Evolutionary conservation across 2,888 invertebrate species (phyloP).

Genomic region (Spilosoma lubricipeda): DNA sequence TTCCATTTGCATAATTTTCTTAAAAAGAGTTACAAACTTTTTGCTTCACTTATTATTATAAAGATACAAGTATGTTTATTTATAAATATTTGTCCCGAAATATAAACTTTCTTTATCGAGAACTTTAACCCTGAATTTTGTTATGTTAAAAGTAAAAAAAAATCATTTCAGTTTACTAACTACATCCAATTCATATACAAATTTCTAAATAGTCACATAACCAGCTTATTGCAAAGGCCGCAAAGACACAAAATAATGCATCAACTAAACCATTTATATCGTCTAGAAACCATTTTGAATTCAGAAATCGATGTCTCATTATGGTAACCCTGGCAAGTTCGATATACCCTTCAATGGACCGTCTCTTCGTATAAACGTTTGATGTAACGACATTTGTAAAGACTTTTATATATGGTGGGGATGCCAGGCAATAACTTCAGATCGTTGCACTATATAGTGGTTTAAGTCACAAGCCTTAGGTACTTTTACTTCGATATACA

Average conservation of each 20-base stretch:
- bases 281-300: slow-evolving; percentile 42
- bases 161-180: background rate
- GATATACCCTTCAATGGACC: slow-evolving; percentile 47
- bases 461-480: slow-evolving; percentile 33
- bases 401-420: slow-evolving; percentile 53
- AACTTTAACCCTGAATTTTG: background rate
- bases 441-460: slow-evolving; percentile 60
- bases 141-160: background rate
- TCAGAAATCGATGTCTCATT: slow-evolving; percentile 45
- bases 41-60: no score
- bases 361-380: slow-evolving; percentile 55
- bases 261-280: slow-evolving; percentile 14
- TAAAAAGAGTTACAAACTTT: no score
- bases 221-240: background rate
- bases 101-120: no score
- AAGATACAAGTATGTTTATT: no score
- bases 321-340: slow-evolving; percentile 55
- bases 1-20: no score
- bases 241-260: slow-evolving; percentile 13
- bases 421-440: slow-evolving; percentile 53
- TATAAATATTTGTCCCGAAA: no score
- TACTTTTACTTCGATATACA: background rate
- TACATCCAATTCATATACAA: background rate
- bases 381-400: slow-evolving; percentile 49
- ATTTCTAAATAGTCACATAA: background rate